Evolutionary conservation across 1,140 invertebrate species (phyloP).

Genomic region (Mizuhopecten yessoensis): DNA sequence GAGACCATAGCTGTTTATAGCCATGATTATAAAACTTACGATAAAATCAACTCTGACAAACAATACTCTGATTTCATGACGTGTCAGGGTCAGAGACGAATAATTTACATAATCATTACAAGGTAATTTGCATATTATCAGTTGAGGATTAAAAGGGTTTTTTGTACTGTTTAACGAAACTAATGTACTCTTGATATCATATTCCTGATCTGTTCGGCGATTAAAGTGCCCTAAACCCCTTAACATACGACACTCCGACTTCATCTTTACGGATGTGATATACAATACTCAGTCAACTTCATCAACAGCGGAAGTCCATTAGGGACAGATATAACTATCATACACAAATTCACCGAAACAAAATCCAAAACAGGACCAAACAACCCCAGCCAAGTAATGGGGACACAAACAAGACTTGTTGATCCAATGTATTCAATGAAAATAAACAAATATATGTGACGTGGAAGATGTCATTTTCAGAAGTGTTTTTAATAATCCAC

Average conservation of each 20-base stretch:
- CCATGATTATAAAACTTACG: slow-evolving; percentile 2
- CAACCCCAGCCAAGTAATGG: neutral
- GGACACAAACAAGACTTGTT: neutral
- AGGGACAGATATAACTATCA: neutral
- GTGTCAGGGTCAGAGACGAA: neutral
- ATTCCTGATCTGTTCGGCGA: neutral
- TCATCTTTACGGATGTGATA: neutral
- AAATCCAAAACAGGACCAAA: neutral
- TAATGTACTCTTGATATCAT: slow-evolving; percentile 2
- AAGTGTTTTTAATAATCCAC: too few relatives aligned
- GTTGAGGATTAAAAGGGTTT: neutral
- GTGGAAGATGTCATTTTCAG: too few relatives aligned
- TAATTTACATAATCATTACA: slow-evolving; percentile 30
- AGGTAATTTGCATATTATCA: slow-evolving; percentile 13
- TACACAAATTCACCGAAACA: neutral
- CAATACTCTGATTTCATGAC: slow-evolving; percentile 1
- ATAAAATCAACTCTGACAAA: neutral
- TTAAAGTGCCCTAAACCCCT: neutral
- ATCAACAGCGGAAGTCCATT: neutral
- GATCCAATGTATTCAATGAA: too few relatives aligned
- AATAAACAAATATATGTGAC: too few relatives aligned
- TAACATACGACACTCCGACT: neutral
- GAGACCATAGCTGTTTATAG: neutral
- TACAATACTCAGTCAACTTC: neutral
- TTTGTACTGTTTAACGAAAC: slow-evolving; percentile 13